phyloP scores from a whole-genome alignment of 2,888 invertebrate genomes.

The Empis stercorea region DNA sequence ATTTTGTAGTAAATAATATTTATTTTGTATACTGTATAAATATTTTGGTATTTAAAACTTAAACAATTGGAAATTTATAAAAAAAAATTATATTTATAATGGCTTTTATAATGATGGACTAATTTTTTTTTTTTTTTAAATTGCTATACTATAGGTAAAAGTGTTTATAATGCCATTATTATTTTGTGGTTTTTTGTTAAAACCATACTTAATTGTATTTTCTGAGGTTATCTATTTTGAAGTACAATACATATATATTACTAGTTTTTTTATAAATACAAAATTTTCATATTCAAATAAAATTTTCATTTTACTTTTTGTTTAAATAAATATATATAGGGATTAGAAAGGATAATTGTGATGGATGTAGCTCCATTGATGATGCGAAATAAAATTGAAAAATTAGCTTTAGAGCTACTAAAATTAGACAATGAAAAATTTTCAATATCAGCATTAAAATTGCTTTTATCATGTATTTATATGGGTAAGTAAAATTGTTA shows the following conservation, averaged over 20 bases:
- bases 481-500: slow-evolving; percentile 39
- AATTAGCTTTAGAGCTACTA: slow-evolving; percentile 53
- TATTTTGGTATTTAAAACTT: no score
- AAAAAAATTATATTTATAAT: no score
- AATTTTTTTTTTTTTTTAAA: slow-evolving; percentile 29
- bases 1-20: no score
- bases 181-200: no score
- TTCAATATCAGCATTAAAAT: slow-evolving; percentile 57
- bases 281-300: no score
- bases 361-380: slow-evolving; percentile 41
- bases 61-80: no score
- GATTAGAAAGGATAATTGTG: slow-evolving; percentile 56
- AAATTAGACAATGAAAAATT: slow-evolving; percentile 54
- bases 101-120: background rate
- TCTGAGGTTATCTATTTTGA: no score
- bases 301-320: background rate
- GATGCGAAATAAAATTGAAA: slow-evolving; percentile 50
- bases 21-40: no score
- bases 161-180: background rate
- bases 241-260: no score
- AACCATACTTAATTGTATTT: no score
- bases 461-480: slow-evolving; percentile 69
- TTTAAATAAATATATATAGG: slow-evolving; percentile 38
- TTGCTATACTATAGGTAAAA: slow-evolving; percentile 29
- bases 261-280: no score